phyloP scores from a whole-genome alignment of 2,888 invertebrate genomes.

The Acholoe squamosa region DNA sequence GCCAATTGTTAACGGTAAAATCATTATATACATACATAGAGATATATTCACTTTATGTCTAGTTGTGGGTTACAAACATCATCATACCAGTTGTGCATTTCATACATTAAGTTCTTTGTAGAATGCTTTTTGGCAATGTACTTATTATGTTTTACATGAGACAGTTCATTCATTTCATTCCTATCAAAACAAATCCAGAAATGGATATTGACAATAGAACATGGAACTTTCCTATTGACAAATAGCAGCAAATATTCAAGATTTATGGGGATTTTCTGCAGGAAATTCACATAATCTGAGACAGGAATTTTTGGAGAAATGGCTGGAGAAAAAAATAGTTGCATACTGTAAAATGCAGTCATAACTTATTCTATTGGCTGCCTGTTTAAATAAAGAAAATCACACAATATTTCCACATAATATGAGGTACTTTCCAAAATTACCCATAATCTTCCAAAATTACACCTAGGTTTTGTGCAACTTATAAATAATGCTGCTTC shows the following conservation, averaged over 20 bases:
- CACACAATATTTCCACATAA: too few relatives aligned
- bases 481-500: too few relatives aligned
- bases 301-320: too few relatives aligned
- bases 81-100: not conserved
- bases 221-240: too few relatives aligned
- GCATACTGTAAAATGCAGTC: too few relatives aligned
- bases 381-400: too few relatives aligned
- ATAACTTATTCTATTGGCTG: too few relatives aligned
- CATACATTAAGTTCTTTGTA: not conserved
- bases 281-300: too few relatives aligned
- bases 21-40: slow-evolving; percentile 1
- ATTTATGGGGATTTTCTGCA: not conserved
- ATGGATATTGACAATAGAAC: not conserved
- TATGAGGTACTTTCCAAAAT: too few relatives aligned
- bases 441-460: too few relatives aligned
- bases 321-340: too few relatives aligned
- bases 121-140: slow-evolving; percentile 9
- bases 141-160: not conserved
- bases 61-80: not conserved
- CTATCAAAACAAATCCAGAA: not conserved
- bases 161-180: not conserved
- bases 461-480: too few relatives aligned
- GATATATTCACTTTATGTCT: not conserved
- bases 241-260: not conserved
- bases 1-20: not conserved